Percentiles rank a stretch among this genome's conserved stretches.
These are phyloP conservation scores for Thryonomys swinderianus DNA, from an alignment of 2,113 vertebrate genomes.

Conservation along the genomic window DNA sequence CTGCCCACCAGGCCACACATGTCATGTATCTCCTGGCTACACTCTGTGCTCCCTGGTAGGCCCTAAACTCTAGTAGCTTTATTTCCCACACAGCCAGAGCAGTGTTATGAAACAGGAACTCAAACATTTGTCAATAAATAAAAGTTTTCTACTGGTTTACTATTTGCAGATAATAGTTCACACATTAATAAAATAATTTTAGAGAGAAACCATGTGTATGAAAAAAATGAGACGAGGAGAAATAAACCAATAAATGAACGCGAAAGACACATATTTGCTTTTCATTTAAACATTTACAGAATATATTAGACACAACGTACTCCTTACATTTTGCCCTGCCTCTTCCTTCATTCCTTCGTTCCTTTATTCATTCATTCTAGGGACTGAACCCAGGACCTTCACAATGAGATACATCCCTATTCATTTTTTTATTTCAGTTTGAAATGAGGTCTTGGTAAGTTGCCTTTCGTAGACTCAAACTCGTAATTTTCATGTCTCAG, in stretches of 20 bases:
- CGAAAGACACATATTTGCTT: neutral
- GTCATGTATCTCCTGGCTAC: neutral
- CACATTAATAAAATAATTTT: neutral
- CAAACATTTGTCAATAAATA: neutral
- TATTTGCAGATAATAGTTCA: constrained; percentile 14
- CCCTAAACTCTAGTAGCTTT: neutral
- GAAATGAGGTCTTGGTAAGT: neutral
- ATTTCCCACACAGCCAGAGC: neutral
- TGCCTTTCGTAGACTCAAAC: neutral
- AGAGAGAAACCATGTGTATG: neutral
- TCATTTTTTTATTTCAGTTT: neutral
- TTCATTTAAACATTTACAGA: constrained; percentile 26
- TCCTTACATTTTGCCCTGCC: neutral
- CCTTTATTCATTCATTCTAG: neutral
- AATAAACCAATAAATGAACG: neutral
- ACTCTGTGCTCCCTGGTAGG: neutral
- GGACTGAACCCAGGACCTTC: neutral
- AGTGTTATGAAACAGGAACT: constrained; percentile 6
- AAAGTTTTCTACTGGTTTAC: neutral
- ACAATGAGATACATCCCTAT: neutral
- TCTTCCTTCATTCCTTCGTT: neutral
- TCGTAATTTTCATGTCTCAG: neutral
- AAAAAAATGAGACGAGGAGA: neutral
- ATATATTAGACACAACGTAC: neutral
- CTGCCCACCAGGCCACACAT: neutral